Base-by-base conservation (phyloP, 2,797 vertebrate species). In the Lacerta agilis region DNA sequence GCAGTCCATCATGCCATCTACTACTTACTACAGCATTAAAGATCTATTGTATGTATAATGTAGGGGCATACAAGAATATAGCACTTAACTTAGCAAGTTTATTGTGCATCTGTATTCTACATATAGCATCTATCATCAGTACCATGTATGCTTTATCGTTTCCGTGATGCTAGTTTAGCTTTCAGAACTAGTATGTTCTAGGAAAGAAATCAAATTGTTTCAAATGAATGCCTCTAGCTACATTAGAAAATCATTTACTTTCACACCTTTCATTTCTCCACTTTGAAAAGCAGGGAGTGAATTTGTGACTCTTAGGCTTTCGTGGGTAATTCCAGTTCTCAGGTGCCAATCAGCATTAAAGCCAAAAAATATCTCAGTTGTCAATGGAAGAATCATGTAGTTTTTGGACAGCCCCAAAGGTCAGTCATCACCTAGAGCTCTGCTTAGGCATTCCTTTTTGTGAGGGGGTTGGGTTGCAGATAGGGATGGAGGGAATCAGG, bases 311-410 rank as follows among this genome's bases (percentile, higher is more conserved):
- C 87, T 85, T 81, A 82, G 87, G 83, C 73, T 94, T 93, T 92
- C 88, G 93, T 92, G 89, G 29, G 29, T 94, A 89, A 93, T 83
- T 85, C 45, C 86, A 61, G 82, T 89, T 94, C 71, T 87, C 25
- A 72, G 36, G 86, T 88, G 92, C 94, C 94, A 94, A 87, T 90
- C 94, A 93, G 79, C 69, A 92, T 91, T 82, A 92, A 95, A 89
- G 89, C 45, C 86, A 90, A 80, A 25, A 92, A 64, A 80, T 45
- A 90, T 69, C 87, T 89, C 75, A 89, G 41, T 82, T 90, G 84
- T 92, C 90, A 94, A 67, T 25, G 83, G 69, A 76, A 85, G 90
- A 94, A 84, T 66, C 20, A 43, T 45, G 36, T 13, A 45, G 33
- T 27, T 72, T 85, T 29, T 2, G 11, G 45, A 33, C 58, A 38